Percentiles rank a stretch among this genome's conserved stretches.
Conservation (phyloP, 2,113 vertebrate genomes). For the Cranoglanis bouderius region DNA sequence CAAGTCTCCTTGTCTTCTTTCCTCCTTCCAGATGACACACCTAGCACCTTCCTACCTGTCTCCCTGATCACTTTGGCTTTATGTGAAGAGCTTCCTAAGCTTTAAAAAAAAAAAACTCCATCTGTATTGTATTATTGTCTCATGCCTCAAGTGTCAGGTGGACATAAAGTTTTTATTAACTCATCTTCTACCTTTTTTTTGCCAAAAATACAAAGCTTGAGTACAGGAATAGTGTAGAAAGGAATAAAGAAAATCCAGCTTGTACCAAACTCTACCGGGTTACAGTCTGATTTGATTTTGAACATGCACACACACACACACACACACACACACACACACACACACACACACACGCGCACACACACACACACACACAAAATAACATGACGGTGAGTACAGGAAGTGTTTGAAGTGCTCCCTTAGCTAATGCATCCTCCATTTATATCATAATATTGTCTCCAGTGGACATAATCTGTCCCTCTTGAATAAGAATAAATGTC, state of each 20-base stretch:
- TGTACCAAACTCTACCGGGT: not conserved
- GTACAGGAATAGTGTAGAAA: not conserved
- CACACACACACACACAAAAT: constrained; percentile 5
- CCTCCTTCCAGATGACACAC: no score
- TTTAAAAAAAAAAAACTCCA: not conserved
- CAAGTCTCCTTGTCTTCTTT: no score
- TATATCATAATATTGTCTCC: constrained; percentile 27
- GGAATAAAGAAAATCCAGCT: not conserved
- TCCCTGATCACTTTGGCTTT: no score
- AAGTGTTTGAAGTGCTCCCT: not conserved
- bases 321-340: constrained; percentile 16
- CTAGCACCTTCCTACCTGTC: no score
- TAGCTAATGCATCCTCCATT: constrained; percentile 9
- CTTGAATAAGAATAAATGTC: constrained; percentile 37
- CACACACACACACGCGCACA: not conserved
- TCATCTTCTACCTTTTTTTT: not conserved
- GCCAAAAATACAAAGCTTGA: not conserved
- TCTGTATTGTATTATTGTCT: constrained; percentile 1
- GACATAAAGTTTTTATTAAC: not conserved
- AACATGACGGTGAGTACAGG: not conserved
- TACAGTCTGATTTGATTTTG: constrained; percentile 11
- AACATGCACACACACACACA: constrained; percentile 6
- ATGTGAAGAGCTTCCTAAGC: not conserved
- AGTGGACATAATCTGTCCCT: constrained; percentile 1
- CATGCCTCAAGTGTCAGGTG: not conserved